These are phyloP conservation scores for Papilio demoleus DNA, from an alignment of 2,888 invertebrate species.

Conservation along the genomic window DNA sequence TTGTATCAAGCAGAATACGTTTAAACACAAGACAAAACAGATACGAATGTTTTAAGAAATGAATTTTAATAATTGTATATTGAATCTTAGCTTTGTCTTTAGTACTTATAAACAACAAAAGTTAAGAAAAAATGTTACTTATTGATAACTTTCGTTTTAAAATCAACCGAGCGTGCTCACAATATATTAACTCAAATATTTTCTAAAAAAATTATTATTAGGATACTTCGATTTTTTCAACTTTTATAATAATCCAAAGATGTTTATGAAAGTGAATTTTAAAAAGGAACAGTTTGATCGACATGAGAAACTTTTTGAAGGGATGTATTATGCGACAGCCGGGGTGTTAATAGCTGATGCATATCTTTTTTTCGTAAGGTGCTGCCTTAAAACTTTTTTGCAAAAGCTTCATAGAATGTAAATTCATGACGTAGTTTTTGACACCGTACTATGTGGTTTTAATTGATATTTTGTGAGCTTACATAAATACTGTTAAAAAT, in stretches of 20 bases:
- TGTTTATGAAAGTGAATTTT: slow-evolving; percentile 6
- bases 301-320: slow-evolving; percentile 8
- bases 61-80: too few relatives aligned
- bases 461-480: slow-evolving; percentile 8
- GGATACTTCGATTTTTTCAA: too few relatives aligned
- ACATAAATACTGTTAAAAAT: neutral
- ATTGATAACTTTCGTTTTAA: too few relatives aligned
- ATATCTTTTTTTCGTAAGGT: slow-evolving; percentile 62
- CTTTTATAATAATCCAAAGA: too few relatives aligned
- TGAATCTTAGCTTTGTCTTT: too few relatives aligned
- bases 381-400: slow-evolving; percentile 28
- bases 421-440: neutral
- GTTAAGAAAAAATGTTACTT: too few relatives aligned
- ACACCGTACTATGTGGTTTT: neutral
- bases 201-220: too few relatives aligned
- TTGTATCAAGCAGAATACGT: neutral
- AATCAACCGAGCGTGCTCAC: too few relatives aligned
- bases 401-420: slow-evolving; percentile 13
- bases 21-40: neutral
- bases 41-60: neutral
- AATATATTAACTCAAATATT: too few relatives aligned
- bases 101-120: too few relatives aligned
- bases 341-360: slow-evolving; percentile 69
- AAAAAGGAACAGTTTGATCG: slow-evolving; percentile 23
- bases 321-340: slow-evolving; percentile 45